A percentile compares a stretch with the other conserved stretches of the same genome.
Conservation (phyloP, 2,888 invertebrate genomes). For the Trichogramma dendrolimi region DNA sequence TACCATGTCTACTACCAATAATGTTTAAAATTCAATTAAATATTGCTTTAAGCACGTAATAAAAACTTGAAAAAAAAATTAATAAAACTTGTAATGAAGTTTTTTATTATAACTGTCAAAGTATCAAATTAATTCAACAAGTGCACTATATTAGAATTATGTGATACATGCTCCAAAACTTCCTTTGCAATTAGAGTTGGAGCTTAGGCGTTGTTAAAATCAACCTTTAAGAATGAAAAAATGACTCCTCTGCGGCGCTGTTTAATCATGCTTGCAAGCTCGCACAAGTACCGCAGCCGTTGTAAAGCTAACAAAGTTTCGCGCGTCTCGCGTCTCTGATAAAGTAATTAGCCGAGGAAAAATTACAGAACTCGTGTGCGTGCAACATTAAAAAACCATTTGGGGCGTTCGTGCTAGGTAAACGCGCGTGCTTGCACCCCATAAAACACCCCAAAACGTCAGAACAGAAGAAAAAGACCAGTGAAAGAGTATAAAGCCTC, state of each 20-base stretch:
- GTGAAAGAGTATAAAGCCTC: neutral
- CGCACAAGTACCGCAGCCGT: neutral
- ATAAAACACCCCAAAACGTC: neutral
- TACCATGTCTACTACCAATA: too few species aligned
- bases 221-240: neutral
- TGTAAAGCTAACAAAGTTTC: slow-evolving; percentile 11
- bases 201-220: slow-evolving; percentile 10
- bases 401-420: neutral
- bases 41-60: too few species aligned
- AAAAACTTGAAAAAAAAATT: neutral
- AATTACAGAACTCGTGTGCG: slow-evolving; percentile 10
- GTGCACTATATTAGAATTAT: neutral
- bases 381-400: slow-evolving; percentile 26
- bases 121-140: slow-evolving; percentile 4
- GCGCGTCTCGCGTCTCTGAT: slow-evolving; percentile 8
- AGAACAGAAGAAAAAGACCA: neutral
- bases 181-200: slow-evolving; percentile 7
- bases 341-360: slow-evolving; percentile 24
- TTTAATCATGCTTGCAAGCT: slow-evolving; percentile 1
- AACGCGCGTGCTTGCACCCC: neutral
- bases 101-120: too few species aligned
- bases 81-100: neutral
- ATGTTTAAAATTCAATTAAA: too few species aligned
- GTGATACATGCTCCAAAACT: slow-evolving; percentile 1
- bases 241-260: neutral